Evolutionary conservation across 2,113 vertebrate genomes (phyloP).

Genomic region (Lepus timidus): DNA sequence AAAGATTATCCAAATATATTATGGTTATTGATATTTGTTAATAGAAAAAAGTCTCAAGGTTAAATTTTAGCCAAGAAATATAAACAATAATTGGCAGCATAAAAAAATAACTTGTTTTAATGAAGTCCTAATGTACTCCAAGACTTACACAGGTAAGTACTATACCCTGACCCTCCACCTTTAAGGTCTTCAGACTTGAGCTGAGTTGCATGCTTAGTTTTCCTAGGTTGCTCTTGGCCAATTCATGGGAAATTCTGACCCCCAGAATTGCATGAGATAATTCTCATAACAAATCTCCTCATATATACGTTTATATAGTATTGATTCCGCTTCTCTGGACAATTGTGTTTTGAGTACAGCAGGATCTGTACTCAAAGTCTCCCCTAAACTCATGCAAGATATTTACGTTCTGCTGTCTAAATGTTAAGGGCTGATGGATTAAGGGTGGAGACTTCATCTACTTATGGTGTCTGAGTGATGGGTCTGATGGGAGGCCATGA

Average conservation of each 20-base stretch:
- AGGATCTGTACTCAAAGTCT: too few relatives aligned
- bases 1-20: not conserved
- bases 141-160: not conserved
- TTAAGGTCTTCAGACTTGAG: not conserved
- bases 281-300: not conserved
- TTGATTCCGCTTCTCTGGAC: not conserved
- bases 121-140: not conserved
- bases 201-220: not conserved
- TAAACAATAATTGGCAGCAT: not conserved
- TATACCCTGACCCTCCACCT: not conserved
- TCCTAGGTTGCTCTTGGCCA: not conserved
- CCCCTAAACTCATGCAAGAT: too few relatives aligned
- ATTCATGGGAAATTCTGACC: not conserved
- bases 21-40: not conserved
- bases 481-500: too few relatives aligned
- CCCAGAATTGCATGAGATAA: not conserved
- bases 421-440: too few relatives aligned
- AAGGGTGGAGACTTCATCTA: too few relatives aligned
- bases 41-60: not conserved
- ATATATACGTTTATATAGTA: not conserved
- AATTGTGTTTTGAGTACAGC: too few relatives aligned
- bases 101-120: not conserved
- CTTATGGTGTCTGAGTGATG: too few relatives aligned
- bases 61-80: not conserved
- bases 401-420: too few relatives aligned